A percentile compares a stretch with the other conserved stretches of the same genome.
phyloP scores from a whole-genome alignment of 1,140 invertebrate species.

The Acromyrmex echinatior region DNA sequence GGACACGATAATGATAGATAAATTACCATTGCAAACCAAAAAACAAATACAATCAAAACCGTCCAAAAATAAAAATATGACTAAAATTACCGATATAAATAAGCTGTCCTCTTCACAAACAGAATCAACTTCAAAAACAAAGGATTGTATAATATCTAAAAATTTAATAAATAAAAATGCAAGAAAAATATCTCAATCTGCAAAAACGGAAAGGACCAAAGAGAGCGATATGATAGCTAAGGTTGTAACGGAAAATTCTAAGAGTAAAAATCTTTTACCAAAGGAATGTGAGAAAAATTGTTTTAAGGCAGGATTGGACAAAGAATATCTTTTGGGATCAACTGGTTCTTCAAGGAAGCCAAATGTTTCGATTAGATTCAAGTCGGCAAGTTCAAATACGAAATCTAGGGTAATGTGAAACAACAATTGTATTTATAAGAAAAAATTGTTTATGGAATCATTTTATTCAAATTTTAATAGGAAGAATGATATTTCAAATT shows the following conservation, averaged over 20 bases:
- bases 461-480: slow-evolving; percentile 5
- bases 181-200: background rate
- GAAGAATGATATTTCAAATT: background rate
- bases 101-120: background rate
- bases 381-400: background rate
- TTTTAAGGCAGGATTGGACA: background rate
- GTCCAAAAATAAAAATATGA: background rate
- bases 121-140: background rate
- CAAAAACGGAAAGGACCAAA: background rate
- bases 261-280: background rate
- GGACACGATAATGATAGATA: background rate
- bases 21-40: background rate
- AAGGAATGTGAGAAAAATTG: background rate
- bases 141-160: background rate
- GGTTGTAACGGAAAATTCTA: background rate
- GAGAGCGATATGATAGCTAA: background rate
- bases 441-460: background rate
- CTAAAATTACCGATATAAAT: background rate
- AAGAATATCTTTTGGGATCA: background rate
- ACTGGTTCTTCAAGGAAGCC: background rate
- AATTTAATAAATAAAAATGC: background rate
- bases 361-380: background rate
- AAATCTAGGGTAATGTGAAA: slow-evolving; percentile 1
- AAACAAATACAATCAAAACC: slow-evolving; percentile 18
- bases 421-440: background rate